A percentile compares a stretch with the other conserved stretches of the same genome.
phyloP scores from a whole-genome alignment of 2,113 vertebrate species.

The Silurus meridionalis region DNA sequence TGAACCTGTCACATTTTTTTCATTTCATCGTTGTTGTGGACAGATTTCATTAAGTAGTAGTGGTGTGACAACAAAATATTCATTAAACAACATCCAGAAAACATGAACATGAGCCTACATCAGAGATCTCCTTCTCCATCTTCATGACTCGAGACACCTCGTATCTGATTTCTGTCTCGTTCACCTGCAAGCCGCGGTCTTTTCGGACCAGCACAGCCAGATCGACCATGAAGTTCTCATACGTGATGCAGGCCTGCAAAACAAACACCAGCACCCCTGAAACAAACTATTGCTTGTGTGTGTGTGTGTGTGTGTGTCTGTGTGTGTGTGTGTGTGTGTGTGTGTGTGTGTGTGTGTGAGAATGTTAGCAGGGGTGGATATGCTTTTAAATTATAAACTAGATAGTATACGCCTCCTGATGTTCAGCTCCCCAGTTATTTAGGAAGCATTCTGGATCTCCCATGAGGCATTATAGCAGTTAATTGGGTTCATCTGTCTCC shows the following conservation, averaged over 20 bases:
- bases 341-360: not conserved
- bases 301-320: conserved; percentile 1
- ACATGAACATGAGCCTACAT: conserved; percentile 74
- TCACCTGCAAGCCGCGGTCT: conserved; percentile 73
- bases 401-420: conserved; percentile 12
- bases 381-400: conserved; percentile 33
- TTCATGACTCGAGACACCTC: conserved; percentile 82
- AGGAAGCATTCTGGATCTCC: conserved; percentile 32
- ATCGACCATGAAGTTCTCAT: conserved; percentile 87
- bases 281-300: not conserved
- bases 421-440: conserved; percentile 23
- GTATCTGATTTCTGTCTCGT: conserved; percentile 68
- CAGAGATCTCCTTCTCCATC: conserved; percentile 89
- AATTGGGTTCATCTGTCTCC: conserved; percentile 31
- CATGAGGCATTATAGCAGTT: conserved; percentile 17
- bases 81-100: not conserved
- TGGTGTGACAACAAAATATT: not conserved
- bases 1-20: not conserved
- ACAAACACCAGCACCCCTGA: conserved; percentile 14
- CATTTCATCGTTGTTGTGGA: not conserved
- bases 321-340: not conserved
- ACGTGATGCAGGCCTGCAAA: conserved; percentile 84
- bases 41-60: not conserved
- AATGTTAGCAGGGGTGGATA: conserved; percentile 14
- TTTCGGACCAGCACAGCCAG: conserved; percentile 83